Base-by-base conservation (phyloP, 2,797 vertebrate species). In the Lepilemur septentrionalis region DNA sequence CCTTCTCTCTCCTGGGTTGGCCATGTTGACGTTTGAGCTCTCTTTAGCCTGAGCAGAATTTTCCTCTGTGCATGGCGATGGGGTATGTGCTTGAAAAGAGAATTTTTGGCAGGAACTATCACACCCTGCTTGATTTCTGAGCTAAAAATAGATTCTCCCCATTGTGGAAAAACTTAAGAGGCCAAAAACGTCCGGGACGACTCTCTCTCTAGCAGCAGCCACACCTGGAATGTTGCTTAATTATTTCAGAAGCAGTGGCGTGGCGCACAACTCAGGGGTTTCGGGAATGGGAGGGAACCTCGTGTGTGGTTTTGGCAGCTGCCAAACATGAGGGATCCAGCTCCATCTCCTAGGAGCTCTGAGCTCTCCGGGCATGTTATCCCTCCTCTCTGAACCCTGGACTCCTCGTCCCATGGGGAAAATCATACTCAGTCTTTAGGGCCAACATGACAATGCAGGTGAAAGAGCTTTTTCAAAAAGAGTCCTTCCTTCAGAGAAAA, bases 101-200 rank as follows among this genome's bases (percentile, higher is more conserved):
- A 65, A n/a, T 70, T 41, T 57, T 72, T 79, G 84, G 48, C 72
- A 97, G 88, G 57, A 75, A 89, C 43, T 48, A 82, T 90, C 59
- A 94, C 50, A 79, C 63, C 5, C 41, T 78, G 59, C 28, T 93
- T 94, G 75, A 92, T 92, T 94, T 94, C 88, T 52, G 30, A 83
- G 65, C 52, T 95, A 92, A 97, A 97, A 95, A 96, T 94, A 95
- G 46, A 59, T 86, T 69, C 46, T 86, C 32, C 50, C 78, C 72
- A 23, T 94, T 92, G 76, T 94, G 63, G 67, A 86, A 57, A 94
- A 97, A 93, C 18, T 63, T 48, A 50, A 59, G 73, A 81, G 75
- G 63, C 55, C 48, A 73, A 82, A 80, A 41, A 38, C 15, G 48
- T 84, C 22, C 59, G 76, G n/a, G 55, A 41, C 32, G 83, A 12